Percentiles rank a stretch among this genome's conserved stretches.
Conservation (phyloP, 2,113 vertebrate genomes). For the Microtus richardsoni region DNA sequence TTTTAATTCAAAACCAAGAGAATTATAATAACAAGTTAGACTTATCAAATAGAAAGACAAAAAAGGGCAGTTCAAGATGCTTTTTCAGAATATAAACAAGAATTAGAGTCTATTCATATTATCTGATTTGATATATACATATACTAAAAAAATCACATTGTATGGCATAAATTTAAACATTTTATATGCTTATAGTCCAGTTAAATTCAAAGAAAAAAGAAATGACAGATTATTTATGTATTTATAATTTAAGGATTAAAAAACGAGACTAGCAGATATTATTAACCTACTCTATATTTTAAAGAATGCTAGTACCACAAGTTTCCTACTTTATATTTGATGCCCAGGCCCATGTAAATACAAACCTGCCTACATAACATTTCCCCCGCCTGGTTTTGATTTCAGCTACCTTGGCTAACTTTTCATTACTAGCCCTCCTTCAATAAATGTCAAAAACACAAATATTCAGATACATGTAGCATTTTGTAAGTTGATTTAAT, state of each 20-base stretch:
- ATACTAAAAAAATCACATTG: neutral
- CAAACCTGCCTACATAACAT: neutral
- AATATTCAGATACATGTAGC: neutral
- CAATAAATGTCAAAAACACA: neutral
- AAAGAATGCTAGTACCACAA: neutral
- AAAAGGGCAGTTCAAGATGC: neutral
- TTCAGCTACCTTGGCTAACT: neutral
- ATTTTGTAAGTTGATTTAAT: neutral
- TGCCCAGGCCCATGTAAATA: neutral
- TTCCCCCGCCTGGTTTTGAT: neutral
- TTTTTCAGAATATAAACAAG: neutral
- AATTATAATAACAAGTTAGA: neutral
- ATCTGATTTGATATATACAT: neutral
- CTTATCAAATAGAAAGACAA: neutral
- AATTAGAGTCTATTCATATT: neutral
- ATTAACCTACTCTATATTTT: neutral
- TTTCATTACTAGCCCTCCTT: neutral
- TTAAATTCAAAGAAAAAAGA: neutral
- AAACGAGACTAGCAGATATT: neutral
- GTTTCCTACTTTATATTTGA: neutral
- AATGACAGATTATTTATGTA: neutral
- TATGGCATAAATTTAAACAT: neutral
- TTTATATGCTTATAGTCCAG: neutral
- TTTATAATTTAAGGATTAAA: neutral
- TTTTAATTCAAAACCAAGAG: neutral